phyloP scores from a whole-genome alignment of 2,888 invertebrate genomes.

The Lucinisca nassula region DNA sequence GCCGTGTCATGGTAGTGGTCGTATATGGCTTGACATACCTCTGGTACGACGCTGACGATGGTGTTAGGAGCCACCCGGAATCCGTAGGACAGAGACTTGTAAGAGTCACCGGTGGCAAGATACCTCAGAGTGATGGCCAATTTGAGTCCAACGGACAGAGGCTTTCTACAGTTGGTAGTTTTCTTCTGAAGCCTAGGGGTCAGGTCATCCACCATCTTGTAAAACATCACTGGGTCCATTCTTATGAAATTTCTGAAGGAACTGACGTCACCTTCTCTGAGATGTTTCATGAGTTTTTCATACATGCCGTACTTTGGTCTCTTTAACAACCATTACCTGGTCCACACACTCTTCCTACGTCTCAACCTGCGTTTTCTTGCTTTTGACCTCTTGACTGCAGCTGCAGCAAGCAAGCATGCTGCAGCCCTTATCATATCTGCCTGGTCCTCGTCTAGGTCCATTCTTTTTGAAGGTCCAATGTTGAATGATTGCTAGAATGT shows the following conservation, averaged over 20 bases:
- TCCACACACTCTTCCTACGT: not conserved
- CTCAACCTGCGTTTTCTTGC: not conserved
- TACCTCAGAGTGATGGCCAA: conserved; percentile 25
- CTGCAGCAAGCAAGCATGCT: not conserved
- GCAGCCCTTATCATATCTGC: not conserved
- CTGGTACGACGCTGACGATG: conserved; percentile 79
- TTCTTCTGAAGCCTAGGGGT: conserved; percentile 14
- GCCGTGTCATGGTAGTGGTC: conserved; percentile 10
- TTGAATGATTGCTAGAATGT: too few relatives aligned
- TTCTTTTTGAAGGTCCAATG: too few relatives aligned
- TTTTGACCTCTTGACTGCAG: not conserved
- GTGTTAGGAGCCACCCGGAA: conserved; percentile 83
- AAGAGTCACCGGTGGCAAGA: conserved; percentile 70
- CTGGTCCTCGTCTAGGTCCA: not conserved
- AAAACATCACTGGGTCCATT: conserved; percentile 11
- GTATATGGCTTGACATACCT: conserved; percentile 83
- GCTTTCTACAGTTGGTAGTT: not conserved
- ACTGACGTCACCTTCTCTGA: not conserved
- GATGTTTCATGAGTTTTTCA: conserved; percentile 6
- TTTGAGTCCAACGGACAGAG: conserved; percentile 76
- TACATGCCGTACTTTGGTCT: conserved; percentile 3
- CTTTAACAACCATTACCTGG: not conserved
- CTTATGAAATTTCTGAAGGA: not conserved
- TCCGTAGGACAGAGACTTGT: conserved; percentile 80
- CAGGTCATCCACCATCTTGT: not conserved